These are phyloP conservation scores for Mylabris sibirica DNA, from an alignment of 2,888 invertebrate genomes.

Conservation along the genomic window DNA sequence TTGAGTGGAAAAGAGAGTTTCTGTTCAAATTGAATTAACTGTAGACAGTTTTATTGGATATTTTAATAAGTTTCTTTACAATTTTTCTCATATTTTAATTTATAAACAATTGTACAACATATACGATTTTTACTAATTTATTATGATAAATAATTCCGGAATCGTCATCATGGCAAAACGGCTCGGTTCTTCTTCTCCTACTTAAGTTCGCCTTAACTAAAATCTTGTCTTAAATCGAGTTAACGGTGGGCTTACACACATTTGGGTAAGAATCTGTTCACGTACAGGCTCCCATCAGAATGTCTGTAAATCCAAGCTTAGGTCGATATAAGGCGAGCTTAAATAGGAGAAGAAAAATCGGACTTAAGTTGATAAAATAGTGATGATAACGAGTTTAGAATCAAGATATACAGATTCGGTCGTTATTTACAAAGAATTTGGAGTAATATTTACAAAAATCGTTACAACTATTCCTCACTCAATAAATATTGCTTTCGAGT, in stretches of 20 bases:
- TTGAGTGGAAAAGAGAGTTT: not conserved
- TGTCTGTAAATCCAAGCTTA: too few species aligned
- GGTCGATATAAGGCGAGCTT: too few species aligned
- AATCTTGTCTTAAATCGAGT: too few species aligned
- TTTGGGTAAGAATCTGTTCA: too few species aligned
- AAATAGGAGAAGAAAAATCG: too few species aligned
- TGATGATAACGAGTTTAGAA: not conserved
- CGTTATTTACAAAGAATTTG: conserved; percentile 33
- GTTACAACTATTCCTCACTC: conserved; percentile 28
- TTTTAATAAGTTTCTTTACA: conserved; percentile 41
- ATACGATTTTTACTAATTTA: conserved; percentile 34
- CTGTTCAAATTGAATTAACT: not conserved
- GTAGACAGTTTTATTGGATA: conserved; percentile 37
- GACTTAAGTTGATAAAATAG: too few species aligned
- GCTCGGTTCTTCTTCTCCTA: too few species aligned
- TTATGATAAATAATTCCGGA: conserved; percentile 17
- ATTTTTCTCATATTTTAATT: conserved; percentile 32
- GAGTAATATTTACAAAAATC: conserved; percentile 45
- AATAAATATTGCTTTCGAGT: conserved; percentile 52
- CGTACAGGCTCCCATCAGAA: too few species aligned
- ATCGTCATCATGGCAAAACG: not conserved
- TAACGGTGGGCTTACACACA: too few species aligned
- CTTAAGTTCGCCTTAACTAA: too few species aligned
- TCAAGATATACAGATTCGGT: not conserved
- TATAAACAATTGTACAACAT: conserved; percentile 41